Base-by-base conservation (phyloP, 2,888 invertebrate genomes). In the Macrosiphum euphorbiae region DNA sequence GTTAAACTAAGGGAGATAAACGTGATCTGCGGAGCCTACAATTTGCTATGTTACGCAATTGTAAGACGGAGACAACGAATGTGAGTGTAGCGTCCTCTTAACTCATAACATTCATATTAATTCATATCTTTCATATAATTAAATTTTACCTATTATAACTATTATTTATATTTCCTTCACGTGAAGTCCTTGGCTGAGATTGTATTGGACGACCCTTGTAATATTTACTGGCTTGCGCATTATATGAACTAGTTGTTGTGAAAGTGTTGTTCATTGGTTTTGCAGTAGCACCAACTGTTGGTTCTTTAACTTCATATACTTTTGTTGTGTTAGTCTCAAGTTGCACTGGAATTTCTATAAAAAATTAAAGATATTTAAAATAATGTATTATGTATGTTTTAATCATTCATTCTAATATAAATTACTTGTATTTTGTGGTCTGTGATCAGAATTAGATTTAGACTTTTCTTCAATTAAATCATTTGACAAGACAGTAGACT, bases 181-280 rank as follows among this genome's bases (percentile, higher is more conserved):
- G 67, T 16, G 24, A n/a, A n/a, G 78, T 52, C 44, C 90, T 94
- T n/a, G 86, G 5, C 10, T 94, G 94, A 94, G 94, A 87, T 41
- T 94, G 94, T 86, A 90, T 90, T 41, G 90, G 61, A 44, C 90
- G 94, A n/a, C 94, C 94, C 55, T 90, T 94, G n/a, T 94, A 86
- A 86, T 94, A 94, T 90, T 94, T 94, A 86, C 85, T 90, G 1
- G 84, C 35, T 35, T 89, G 93, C 41, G 78, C 13, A 94, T 86
- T 94, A 52, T 85, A 90, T 28, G 35, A n/a, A 58, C 44, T 55
- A 35, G 52, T 89, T 26, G 55, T 58, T 10, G 61, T 86, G 13
- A 58, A 28, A 86, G 90, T 86, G n/a, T 10, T 86, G n/a, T 10
- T 87, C 8, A 28, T 44, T 44, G 94, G 90, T 67, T 41, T 90